Evolutionary conservation across 2,888 invertebrate species (phyloP).

Genomic region (Girardia tigrina): DNA sequence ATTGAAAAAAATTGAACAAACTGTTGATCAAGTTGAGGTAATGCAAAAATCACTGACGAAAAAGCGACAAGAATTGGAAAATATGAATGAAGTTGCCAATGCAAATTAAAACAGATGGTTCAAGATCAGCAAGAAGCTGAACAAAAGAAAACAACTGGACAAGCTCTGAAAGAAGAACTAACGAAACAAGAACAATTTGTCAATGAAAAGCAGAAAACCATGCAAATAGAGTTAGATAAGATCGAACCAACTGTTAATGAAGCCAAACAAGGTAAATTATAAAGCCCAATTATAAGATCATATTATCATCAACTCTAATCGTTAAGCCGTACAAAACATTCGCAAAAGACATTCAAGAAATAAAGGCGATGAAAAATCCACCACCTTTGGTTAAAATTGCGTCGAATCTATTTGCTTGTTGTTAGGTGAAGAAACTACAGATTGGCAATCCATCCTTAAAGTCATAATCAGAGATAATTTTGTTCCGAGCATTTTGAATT

Average conservation of each 20-base stretch:
- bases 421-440: conserved; percentile 87
- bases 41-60: conserved; percentile 95
- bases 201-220: conserved; percentile 76
- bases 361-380: conserved; percentile 92
- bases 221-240: conserved; percentile 84
- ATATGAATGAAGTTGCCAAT: conserved; percentile 94
- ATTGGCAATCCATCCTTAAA: conserved; percentile 93
- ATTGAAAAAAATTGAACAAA: conserved; percentile 91
- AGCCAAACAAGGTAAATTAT: conserved; percentile 66
- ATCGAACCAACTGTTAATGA: conserved; percentile 97
- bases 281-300: too few species aligned
- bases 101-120: conserved; percentile 94
- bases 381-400: conserved; percentile 91
- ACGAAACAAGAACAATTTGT: conserved; percentile 73
- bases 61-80: conserved; percentile 68
- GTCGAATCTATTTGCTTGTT: conserved; percentile 94
- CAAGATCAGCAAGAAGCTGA: conserved; percentile 91
- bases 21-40: conserved; percentile 95
- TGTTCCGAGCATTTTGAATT: conserved; percentile 46
- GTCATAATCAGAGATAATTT: conserved; percentile 91
- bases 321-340: conserved; percentile 98
- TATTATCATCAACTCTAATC: too few species aligned
- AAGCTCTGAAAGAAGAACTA: conserved; percentile 77
- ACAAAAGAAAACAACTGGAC: conserved; percentile 91
- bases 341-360: conserved; percentile 97